Evolutionary conservation across 2,113 vertebrate genomes (phyloP).

Genomic region (Tor tambroides): DNA sequence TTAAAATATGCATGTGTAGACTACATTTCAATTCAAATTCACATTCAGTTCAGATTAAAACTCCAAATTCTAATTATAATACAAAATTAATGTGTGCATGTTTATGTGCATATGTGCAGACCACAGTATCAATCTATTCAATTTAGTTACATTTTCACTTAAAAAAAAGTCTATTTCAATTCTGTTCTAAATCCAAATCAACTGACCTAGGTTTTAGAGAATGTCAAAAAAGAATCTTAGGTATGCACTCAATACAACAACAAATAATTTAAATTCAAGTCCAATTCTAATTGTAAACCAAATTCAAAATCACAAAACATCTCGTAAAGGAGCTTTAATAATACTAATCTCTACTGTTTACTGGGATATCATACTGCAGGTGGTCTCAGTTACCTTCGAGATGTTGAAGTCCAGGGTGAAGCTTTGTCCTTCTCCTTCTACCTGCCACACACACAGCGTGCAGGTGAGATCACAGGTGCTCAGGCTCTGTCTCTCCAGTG

Average conservation of each 20-base stretch:
- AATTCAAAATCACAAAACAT: background rate
- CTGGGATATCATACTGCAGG: background rate
- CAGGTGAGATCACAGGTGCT: slow-evolving; percentile 94
- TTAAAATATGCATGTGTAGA: background rate
- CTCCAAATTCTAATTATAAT: too few species aligned
- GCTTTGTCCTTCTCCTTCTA: slow-evolving; percentile 97
- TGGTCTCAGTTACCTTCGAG: slow-evolving; percentile 83
- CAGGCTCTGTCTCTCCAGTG: slow-evolving; percentile 91
- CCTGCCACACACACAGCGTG: slow-evolving; percentile 99
- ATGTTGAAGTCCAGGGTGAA: slow-evolving; percentile 95
- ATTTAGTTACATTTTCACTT: too few species aligned
- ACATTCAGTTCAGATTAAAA: background rate
- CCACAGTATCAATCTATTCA: too few species aligned
- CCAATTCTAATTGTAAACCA: background rate
- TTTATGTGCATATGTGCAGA: too few species aligned
- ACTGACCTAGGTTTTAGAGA: background rate
- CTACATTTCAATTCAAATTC: background rate
- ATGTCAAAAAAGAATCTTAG: background rate
- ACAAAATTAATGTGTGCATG: too few species aligned
- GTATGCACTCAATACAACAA: background rate
- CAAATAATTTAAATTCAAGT: background rate
- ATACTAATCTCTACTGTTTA: background rate
- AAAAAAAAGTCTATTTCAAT: too few species aligned
- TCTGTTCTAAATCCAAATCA: too few species aligned
- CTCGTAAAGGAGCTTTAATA: background rate